Percentiles rank a stretch among this genome's conserved stretches.
Evolutionary conservation across 2,797 vertebrate genomes (phyloP).

Genomic region (Schizopygopsis malacanthus): DNA sequence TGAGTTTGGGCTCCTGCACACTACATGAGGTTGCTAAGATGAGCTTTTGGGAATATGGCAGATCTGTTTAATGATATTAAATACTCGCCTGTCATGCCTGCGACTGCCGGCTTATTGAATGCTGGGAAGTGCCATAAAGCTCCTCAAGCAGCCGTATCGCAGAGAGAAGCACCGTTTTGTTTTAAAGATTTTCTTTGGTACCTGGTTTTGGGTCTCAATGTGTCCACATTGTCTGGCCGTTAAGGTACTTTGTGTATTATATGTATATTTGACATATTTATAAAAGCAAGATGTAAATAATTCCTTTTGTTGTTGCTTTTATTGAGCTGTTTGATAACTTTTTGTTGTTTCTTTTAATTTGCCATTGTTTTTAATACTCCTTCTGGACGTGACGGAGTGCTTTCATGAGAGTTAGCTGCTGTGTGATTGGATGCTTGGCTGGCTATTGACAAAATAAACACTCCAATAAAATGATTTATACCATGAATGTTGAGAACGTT

Average conservation of each 20-base stretch:
- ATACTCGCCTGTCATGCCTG: background rate
- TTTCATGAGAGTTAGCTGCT: constrained; percentile 81
- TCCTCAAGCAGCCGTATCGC: background rate
- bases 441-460: constrained; percentile 84
- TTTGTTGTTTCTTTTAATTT: constrained; percentile 63
- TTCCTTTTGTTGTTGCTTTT: constrained; percentile 61
- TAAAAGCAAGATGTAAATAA: constrained; percentile 89
- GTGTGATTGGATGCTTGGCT: constrained; percentile 85
- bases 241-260: constrained; percentile 86
- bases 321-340: constrained; percentile 70
- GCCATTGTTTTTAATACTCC: constrained; percentile 61
- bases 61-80: background rate
- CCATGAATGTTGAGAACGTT: constrained; percentile 32
- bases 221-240: constrained; percentile 70
- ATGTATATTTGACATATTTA: constrained; percentile 91
- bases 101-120: constrained; percentile 7
- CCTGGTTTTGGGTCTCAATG: constrained; percentile 72
- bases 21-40: constrained; percentile 19
- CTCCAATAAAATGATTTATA: constrained; percentile 83
- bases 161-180: constrained; percentile 41
- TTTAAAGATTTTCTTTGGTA: constrained; percentile 65
- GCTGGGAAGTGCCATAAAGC: constrained; percentile 1
- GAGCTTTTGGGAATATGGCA: constrained; percentile 11
- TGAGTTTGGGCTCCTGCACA: background rate
- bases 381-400: constrained; percentile 76